Evolutionary conservation across 37 sponge, comb jelly and placozoan species (phyloP).

Genomic region (Cladorhizidae sp.): DNA sequence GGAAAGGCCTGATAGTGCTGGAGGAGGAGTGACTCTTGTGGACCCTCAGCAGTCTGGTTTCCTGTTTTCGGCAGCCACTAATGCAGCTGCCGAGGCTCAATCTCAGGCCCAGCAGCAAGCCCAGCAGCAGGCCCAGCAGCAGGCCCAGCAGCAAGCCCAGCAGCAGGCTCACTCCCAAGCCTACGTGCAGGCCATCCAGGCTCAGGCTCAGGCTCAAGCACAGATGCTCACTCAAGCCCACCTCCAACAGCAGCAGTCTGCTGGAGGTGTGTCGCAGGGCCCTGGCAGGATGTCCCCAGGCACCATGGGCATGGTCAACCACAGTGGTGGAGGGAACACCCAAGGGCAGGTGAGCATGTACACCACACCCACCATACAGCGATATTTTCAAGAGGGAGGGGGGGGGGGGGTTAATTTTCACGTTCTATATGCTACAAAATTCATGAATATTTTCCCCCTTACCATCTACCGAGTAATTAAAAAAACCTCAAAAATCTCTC

Average conservation of each 20-base stretch:
- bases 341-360: not conserved
- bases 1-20: not conserved
- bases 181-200: not conserved
- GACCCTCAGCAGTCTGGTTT: conserved; percentile 3
- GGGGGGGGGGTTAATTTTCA: too few relatives aligned
- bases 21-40: not conserved
- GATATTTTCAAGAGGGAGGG: too few relatives aligned
- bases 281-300: not conserved
- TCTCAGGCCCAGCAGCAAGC: conserved; percentile 15
- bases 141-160: not conserved
- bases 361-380: too few relatives aligned
- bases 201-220: not conserved
- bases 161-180: conserved; percentile 15
- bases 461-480: too few relatives aligned
- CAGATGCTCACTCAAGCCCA: not conserved
- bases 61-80: conserved; percentile 1
- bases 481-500: too few relatives aligned
- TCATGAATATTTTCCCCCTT: too few relatives aligned
- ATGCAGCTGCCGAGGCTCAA: conserved; percentile 6
- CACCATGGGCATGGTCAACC: not conserved
- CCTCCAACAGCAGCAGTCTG: conserved; percentile 4
- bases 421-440: too few relatives aligned
- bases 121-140: not conserved
- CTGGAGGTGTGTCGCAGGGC: not conserved
- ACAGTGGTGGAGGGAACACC: not conserved